Evolutionary conservation across 1,140 invertebrate genomes (phyloP), one percentile per base, ranked within the genome.

Genomic region (Acromyrmex heyeri): DNA sequence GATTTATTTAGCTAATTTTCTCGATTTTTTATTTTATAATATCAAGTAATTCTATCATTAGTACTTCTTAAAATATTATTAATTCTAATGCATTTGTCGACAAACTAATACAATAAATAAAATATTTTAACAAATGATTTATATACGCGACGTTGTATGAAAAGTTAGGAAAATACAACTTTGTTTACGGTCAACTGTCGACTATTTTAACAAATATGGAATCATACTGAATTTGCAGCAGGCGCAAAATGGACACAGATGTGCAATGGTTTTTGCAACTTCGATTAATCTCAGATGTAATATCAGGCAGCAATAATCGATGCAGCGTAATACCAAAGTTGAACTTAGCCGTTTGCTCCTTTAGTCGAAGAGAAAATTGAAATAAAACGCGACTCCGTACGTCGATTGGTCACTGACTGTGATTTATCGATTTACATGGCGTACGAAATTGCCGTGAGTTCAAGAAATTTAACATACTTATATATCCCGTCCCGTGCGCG

Each of bases 401-500:
- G 34, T 50, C 38, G 77, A 67, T 73, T 82, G 67, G 67, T 21
- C 21, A 21, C 18, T 38, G 67, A 21, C 34, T 48, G 53, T 82
- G 79, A 82, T 82, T 82, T 82, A 82, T 72, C 55, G 67, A 73
- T 73, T 24, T n/a, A 73, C 16, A 53, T 21, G n/a, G 30, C 44
- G 50, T 34, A 24, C 67, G 34, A 59, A 82, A 59, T 82, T 73
- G 55, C 67, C 55, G 18, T 5, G 34, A 59, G 65, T 18, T 72
- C 55, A n/a, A 72, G 67, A 48, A 82, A 82, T 73, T 82, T 82
- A 61, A 82, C 79, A 24, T 72, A 72, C 34, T 82, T 72, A 73
- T 27, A 24, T 18, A 24, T 18, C 24, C 3, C 38, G 34, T 72
- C 38, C 24, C 8, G 53, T 59, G 14, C 16, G 53, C 57, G n/a